These are phyloP conservation scores for Indicator indicator DNA, from an alignment of 2,113 vertebrate genomes.

Conservation along the genomic window DNA sequence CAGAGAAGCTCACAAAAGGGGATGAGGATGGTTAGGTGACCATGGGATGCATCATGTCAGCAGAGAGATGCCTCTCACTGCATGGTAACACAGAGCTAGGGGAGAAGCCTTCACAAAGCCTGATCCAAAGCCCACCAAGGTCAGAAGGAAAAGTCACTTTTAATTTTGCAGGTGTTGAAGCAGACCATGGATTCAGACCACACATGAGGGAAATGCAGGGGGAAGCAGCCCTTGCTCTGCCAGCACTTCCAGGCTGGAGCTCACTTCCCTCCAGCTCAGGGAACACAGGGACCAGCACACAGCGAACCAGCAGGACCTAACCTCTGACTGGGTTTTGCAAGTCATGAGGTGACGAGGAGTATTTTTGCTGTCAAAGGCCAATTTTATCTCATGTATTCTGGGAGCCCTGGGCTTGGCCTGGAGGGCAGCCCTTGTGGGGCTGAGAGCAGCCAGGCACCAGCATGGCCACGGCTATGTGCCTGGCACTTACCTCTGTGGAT, in stretches of 20 bases:
- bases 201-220: background rate
- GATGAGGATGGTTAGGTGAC: background rate
- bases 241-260: background rate
- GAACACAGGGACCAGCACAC: background rate
- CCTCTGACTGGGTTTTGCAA: background rate
- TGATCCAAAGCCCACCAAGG: background rate
- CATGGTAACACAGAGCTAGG: background rate
- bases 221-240: background rate
- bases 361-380: background rate
- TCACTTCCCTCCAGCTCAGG: background rate
- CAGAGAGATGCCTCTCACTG: background rate
- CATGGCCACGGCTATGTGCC: background rate
- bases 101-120: background rate
- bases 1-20: background rate
- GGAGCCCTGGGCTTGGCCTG: background rate
- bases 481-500: conserved; percentile 91
- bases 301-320: background rate
- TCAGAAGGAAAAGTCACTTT: background rate
- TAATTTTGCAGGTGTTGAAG: background rate
- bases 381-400: background rate
- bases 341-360: background rate
- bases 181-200: background rate
- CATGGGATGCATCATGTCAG: background rate
- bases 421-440: background rate
- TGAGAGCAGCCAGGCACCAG: background rate